phyloP scores from a whole-genome alignment of 2,113 vertebrate genomes.

The Redunca redunca region DNA sequence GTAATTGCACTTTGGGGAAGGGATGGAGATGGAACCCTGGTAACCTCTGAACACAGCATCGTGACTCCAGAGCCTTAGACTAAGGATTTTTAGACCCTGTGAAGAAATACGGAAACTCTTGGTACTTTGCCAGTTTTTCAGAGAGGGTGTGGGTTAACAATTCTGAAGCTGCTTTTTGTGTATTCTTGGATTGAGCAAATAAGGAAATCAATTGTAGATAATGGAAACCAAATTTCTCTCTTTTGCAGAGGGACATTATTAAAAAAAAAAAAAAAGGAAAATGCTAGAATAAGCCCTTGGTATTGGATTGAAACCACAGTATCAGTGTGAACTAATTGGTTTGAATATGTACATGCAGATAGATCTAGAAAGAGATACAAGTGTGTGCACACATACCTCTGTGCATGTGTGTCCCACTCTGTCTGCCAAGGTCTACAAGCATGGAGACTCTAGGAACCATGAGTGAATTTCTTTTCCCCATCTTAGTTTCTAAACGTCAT shows the following conservation, averaged over 20 bases:
- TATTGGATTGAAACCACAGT: background rate
- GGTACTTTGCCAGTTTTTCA: background rate
- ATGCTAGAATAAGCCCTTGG: background rate
- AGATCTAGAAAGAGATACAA: background rate
- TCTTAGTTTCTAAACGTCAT: background rate
- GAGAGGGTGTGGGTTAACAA: background rate
- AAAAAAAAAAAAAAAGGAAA: background rate
- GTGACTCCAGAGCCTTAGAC: background rate
- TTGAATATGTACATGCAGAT: background rate
- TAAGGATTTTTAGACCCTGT: background rate
- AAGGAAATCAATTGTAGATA: background rate
- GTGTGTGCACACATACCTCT: accelerated
- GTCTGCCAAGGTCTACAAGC: background rate
- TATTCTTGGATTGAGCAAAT: background rate
- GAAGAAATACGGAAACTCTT: background rate
- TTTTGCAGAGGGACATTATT: background rate
- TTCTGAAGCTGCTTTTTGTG: background rate
- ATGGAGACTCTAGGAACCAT: background rate
- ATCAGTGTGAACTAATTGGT: background rate
- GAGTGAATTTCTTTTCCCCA: background rate
- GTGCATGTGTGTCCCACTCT: background rate
- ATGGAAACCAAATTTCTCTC: background rate
- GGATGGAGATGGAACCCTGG: background rate
- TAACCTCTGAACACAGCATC: background rate
- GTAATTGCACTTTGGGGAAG: background rate